Percentiles rank a stretch among this genome's conserved stretches.
These are phyloP conservation scores for Saccostrea echinata DNA, from an alignment of 1,140 invertebrate species.

Conservation along the genomic window DNA sequence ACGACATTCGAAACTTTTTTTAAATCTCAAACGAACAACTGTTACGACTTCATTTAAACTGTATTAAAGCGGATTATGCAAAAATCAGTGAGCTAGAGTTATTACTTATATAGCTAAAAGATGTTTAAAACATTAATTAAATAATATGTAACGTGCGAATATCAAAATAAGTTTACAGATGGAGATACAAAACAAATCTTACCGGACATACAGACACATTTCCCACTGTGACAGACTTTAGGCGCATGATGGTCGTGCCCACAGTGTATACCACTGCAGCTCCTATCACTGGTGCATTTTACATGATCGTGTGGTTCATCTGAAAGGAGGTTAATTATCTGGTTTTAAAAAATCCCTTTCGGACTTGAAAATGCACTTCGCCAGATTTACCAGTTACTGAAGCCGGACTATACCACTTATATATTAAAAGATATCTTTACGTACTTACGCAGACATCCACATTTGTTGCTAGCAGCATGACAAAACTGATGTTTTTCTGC, in stretches of 20 bases:
- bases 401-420: too few relatives aligned
- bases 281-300: neutral
- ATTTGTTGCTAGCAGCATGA: neutral
- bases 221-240: neutral
- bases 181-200: too few relatives aligned
- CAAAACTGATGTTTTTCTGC: neutral
- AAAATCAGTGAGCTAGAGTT: neutral
- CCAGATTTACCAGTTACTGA: neutral
- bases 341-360: neutral
- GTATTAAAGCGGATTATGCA: neutral
- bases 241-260: neutral
- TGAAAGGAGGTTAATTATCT: neutral
- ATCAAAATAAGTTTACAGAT: too few relatives aligned
- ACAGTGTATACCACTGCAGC: neutral
- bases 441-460: neutral
- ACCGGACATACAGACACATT: neutral
- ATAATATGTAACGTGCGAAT: neutral
- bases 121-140: neutral
- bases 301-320: neutral
- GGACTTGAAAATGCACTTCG: too few relatives aligned
- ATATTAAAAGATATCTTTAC: too few relatives aligned
- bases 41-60: neutral
- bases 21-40: neutral
- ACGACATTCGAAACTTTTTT: neutral
- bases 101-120: neutral